Conservation (phyloP, 2,797 vertebrate species). For the Scyliorhinus canicula region DNA sequence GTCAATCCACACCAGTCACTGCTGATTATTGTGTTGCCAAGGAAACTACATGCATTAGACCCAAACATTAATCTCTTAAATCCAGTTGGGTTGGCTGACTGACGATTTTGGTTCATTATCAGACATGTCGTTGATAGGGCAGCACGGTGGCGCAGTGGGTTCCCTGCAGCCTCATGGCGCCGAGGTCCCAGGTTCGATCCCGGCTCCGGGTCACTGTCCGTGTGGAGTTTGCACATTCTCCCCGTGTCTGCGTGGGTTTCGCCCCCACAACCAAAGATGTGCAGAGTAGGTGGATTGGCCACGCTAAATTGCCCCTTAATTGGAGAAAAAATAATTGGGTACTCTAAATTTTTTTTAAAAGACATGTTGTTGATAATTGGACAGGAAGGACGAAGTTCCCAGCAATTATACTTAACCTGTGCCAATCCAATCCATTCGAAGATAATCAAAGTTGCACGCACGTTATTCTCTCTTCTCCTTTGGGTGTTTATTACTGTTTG, state of each 20-base stretch:
- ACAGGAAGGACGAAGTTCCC: neutral
- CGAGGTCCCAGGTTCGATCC: too few relatives aligned
- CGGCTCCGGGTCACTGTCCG: too few relatives aligned
- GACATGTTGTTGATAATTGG: neutral
- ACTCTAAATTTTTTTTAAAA: too few relatives aligned
- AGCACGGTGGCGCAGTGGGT: too few relatives aligned
- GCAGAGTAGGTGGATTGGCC: too few relatives aligned
- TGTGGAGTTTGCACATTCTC: too few relatives aligned
- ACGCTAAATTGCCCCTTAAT: too few relatives aligned
- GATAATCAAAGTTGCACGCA: neutral
- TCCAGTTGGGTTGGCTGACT: neutral
- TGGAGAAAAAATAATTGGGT: too few relatives aligned
- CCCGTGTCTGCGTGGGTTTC: too few relatives aligned
- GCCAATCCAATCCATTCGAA: neutral
- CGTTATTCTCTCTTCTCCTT: neutral
- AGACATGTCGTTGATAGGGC: neutral
- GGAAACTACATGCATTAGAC: slow-evolving; percentile 12
- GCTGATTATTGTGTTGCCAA: neutral
- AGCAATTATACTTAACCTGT: neutral
- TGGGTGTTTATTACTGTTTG: neutral
- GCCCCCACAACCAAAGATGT: too few relatives aligned
- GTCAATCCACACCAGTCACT: neutral
- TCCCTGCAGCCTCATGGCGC: too few relatives aligned
- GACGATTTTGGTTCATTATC: neutral
- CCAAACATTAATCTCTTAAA: neutral